Conservation (phyloP, 2,888 invertebrate genomes). For the Drosophila peninsularis region DNA sequence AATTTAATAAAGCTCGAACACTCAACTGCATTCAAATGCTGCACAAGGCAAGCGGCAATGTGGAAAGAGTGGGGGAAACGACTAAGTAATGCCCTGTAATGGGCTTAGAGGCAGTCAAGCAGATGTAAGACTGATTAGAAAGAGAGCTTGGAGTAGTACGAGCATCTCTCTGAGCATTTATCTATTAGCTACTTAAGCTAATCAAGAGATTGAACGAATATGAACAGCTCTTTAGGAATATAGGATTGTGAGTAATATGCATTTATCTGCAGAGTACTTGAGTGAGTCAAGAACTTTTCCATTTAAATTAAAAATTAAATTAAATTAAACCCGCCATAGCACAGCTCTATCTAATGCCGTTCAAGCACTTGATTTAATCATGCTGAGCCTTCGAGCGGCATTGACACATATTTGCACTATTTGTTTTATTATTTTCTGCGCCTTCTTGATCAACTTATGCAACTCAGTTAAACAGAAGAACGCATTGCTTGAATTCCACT, state of each 20-base stretch:
- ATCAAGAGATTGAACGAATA: too few species aligned
- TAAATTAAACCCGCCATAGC: too few species aligned
- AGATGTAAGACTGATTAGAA: not conserved
- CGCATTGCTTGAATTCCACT: constrained; percentile 10
- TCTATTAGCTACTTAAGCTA: not conserved
- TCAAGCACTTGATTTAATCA: constrained; percentile 1
- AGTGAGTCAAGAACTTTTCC: not conserved
- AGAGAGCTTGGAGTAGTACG: not conserved
- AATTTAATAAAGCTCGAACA: constrained; percentile 15
- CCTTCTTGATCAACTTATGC: constrained; percentile 17
- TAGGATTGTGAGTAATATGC: too few species aligned
- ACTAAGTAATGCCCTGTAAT: not conserved
- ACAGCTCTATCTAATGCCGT: not conserved
- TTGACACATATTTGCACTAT: constrained; percentile 18
- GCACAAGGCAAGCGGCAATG: too few species aligned
- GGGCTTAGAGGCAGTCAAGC: not conserved
- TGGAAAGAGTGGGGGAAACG: not conserved
- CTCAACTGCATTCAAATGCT: not conserved
- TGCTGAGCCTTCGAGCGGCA: not conserved
- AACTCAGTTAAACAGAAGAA: constrained; percentile 28
- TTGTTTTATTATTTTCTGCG: not conserved
- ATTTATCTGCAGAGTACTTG: not conserved
- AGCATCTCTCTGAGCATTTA: not conserved
- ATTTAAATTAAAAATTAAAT: not conserved
- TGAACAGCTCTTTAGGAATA: too few species aligned